Evolutionary conservation across 2,888 invertebrate species (phyloP).

Genomic region (Hypolimnas misippus): DNA sequence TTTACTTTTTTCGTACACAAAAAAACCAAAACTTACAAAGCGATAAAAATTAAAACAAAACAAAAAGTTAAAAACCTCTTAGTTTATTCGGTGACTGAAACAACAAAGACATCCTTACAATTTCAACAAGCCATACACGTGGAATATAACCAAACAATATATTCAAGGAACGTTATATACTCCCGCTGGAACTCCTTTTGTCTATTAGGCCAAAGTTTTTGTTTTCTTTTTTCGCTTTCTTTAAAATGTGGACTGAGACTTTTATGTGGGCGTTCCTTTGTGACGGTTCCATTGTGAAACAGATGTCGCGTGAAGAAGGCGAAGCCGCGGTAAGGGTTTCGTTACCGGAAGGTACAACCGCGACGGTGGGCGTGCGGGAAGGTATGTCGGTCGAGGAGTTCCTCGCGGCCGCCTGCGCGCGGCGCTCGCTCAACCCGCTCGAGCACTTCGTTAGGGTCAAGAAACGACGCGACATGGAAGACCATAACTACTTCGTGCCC

Average conservation of each 20-base stretch:
- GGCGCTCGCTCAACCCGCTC: conserved; percentile 95
- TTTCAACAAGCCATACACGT: neutral
- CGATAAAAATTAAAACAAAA: neutral
- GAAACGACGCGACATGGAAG: conserved; percentile 97
- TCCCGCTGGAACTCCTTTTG: conserved; percentile 32
- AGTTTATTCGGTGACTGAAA: no score
- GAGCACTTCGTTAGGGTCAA: conserved; percentile 98
- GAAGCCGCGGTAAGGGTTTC: conserved; percentile 96
- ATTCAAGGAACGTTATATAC: conserved; percentile 12
- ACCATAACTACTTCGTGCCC: conserved; percentile 98
- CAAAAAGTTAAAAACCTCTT: neutral
- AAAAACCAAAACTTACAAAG: neutral
- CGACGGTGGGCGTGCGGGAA: conserved; percentile 94
- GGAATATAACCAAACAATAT: conserved; percentile 1
- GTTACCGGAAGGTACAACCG: conserved; percentile 92
- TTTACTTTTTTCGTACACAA: neutral
- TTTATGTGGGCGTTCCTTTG: conserved; percentile 32
- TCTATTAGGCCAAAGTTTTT: conserved; percentile 30
- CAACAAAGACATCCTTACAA: neutral
- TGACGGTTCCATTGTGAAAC: conserved; percentile 47
- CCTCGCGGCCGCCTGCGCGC: conserved; percentile 94
- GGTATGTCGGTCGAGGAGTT: conserved; percentile 98
- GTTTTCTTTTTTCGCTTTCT: conserved; percentile 26
- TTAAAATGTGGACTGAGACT: conserved; percentile 30
- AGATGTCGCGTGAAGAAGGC: conserved; percentile 94